Conservation (phyloP, 2,888 invertebrate species). For the Tetranychus piercei region DNA sequence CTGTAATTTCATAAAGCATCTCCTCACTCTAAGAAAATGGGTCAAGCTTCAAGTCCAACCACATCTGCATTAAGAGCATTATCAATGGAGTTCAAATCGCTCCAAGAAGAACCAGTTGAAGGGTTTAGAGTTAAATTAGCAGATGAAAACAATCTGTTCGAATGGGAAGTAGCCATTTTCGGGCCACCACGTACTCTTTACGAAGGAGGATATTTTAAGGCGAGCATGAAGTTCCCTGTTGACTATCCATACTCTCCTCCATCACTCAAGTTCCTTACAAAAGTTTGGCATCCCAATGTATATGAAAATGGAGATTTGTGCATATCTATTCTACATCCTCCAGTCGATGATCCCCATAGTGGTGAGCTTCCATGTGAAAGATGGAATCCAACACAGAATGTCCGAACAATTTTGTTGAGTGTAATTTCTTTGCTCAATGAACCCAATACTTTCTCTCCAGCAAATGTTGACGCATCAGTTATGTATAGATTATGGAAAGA, state of each 20-base stretch:
- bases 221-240: constrained; percentile 91
- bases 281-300: constrained; percentile 99
- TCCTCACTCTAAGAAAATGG: too few relatives aligned
- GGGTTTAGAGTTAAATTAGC: constrained; percentile 88
- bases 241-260: constrained; percentile 99
- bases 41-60: not conserved
- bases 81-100: constrained; percentile 40
- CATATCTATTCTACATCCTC: constrained; percentile 97
- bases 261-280: constrained; percentile 85
- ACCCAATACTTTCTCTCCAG: constrained; percentile 97
- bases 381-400: constrained; percentile 99
- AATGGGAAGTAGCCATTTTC: constrained; percentile 99
- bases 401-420: constrained; percentile 89
- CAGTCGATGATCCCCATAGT: constrained; percentile 95
- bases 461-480: constrained; percentile 97
- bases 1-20: too few relatives aligned
- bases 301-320: constrained; percentile 99
- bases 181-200: constrained; percentile 97
- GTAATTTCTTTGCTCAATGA: constrained; percentile 97
- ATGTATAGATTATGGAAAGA: constrained; percentile 98
- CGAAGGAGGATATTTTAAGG: constrained; percentile 99
- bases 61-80: constrained; percentile 59
- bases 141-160: constrained; percentile 93
- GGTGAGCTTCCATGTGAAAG: constrained; percentile 96
- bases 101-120: constrained; percentile 28